Conservation (phyloP, 2,797 vertebrate species). For the Scleropages formosus region DNA sequence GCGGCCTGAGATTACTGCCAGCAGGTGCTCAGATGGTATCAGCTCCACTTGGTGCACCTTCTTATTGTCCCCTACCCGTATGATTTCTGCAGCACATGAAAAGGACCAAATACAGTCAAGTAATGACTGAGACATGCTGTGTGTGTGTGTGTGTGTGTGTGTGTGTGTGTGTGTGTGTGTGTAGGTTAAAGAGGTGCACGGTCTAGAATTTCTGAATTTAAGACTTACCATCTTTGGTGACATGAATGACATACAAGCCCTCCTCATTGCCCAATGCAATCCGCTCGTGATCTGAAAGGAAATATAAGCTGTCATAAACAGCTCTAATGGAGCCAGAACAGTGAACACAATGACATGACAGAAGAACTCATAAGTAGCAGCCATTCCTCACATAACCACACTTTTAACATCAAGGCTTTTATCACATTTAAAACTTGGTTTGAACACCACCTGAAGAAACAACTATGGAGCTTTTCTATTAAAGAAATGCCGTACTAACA, state of each 20-base stretch:
- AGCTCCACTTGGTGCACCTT: slow-evolving; percentile 94
- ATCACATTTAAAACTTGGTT: no score
- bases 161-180: background rate
- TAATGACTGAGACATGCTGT: background rate
- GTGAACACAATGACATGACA: no score
- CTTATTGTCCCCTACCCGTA: slow-evolving; percentile 94
- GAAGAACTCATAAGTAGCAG: no score
- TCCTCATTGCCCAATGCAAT: slow-evolving; percentile 97
- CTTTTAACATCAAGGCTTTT: no score
- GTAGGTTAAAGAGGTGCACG: slow-evolving; percentile 1
- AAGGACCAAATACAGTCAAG: background rate
- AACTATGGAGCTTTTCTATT: no score
- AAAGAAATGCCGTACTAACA: no score
- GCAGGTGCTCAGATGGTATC: slow-evolving; percentile 86
- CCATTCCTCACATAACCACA: no score
- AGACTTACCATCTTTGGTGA: slow-evolving; percentile 93
- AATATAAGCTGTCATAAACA: slow-evolving; percentile 44
- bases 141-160: background rate
- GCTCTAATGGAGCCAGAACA: slow-evolving; percentile 87
- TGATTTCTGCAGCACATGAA: slow-evolving; percentile 77
- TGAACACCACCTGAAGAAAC: no score
- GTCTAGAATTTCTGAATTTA: background rate
- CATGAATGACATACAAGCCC: slow-evolving; percentile 91
- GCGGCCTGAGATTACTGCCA: slow-evolving; percentile 94
- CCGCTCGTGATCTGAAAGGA: slow-evolving; percentile 87